Evolutionary conservation across 2,113 vertebrate genomes (phyloP), one percentile per base, ranked within the genome.

Genomic region (Microtus richardsoni): DNA sequence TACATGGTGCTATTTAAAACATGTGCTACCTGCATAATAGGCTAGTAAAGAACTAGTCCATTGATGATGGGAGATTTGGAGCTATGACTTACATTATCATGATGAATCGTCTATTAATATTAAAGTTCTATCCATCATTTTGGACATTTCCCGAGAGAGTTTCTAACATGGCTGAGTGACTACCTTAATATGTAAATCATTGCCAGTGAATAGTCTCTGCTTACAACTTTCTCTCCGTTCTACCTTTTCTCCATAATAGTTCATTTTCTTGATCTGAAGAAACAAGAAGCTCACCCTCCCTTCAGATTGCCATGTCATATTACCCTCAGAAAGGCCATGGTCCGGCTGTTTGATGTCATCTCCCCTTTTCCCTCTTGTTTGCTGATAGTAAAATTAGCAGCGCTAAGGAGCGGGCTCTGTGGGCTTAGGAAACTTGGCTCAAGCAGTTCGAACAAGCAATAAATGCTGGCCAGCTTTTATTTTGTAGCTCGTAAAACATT

Each of bases 101-200:
- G 96, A 97, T 97, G 91, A 96, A 93, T 95, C 71, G 39, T 78
- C 85, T 79, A 96, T 96, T 96, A 97, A 97, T 96, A 96, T 97
- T 97, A 96, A 97, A 96, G 74, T 91, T 97, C 94, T 87, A 97
- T 95, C 94, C 89, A 93, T 96, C 95, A 96, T 71, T 30, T 10
- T 85, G 95, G 92, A 95, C 94, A 96, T 86, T 82, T 96, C 92
- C 95, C 94, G 64, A 24, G 16, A 88, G 88, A 94, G 68, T 86
- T 91, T 91, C 96, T 96, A 94, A 78, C 88, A 95, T 82, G 62
- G 79, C 88, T 92, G 93, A 13, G 79, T 89, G 74, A 80, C 47
- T 91, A 88, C 68, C 83, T 86, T 82, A 79, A 95, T 84, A 60
- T 52, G 85, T 92, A 95, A 95, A 93, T 97, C 92, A 82, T 47